Conservation (phyloP, 2,797 vertebrate species). For the Eleutherodactylus coqui region DNA sequence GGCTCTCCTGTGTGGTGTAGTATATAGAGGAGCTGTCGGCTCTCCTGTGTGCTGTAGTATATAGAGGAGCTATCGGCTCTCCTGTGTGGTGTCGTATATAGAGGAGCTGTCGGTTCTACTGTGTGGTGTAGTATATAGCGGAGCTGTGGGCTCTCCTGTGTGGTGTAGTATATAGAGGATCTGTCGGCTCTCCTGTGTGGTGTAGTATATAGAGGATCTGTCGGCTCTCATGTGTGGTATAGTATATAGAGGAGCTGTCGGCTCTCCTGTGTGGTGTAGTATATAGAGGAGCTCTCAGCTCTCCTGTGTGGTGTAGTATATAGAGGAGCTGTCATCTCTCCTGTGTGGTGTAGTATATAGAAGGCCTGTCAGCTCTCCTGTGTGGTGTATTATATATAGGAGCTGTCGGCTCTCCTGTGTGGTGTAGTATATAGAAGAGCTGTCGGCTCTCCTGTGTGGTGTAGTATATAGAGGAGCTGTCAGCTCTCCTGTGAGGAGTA, state of each 20-base stretch:
- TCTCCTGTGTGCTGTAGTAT: constrained; percentile 10
- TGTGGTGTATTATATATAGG: neutral
- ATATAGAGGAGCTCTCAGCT: neutral
- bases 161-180: constrained; percentile 12
- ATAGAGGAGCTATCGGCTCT: neutral
- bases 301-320: constrained; percentile 20
- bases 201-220: constrained; percentile 1
- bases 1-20: neutral
- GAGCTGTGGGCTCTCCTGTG: neutral
- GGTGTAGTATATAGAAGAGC: constrained; percentile 6
- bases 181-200: neutral
- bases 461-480: constrained; percentile 16
- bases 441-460: constrained; percentile 3
- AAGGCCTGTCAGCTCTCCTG: neutral
- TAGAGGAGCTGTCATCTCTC: constrained; percentile 1
- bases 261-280: constrained; percentile 16
- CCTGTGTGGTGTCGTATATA: constrained; percentile 11
- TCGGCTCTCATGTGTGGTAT: neutral
- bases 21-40: constrained; percentile 1
- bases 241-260: constrained; percentile 7
- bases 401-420: constrained; percentile 1
- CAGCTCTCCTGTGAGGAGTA: neutral
- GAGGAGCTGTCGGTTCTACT: neutral
- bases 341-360: constrained; percentile 20
- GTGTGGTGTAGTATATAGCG: constrained; percentile 17